phyloP scores from a whole-genome alignment of 2,888 invertebrate genomes.

The Lumbricus terrestris region DNA sequence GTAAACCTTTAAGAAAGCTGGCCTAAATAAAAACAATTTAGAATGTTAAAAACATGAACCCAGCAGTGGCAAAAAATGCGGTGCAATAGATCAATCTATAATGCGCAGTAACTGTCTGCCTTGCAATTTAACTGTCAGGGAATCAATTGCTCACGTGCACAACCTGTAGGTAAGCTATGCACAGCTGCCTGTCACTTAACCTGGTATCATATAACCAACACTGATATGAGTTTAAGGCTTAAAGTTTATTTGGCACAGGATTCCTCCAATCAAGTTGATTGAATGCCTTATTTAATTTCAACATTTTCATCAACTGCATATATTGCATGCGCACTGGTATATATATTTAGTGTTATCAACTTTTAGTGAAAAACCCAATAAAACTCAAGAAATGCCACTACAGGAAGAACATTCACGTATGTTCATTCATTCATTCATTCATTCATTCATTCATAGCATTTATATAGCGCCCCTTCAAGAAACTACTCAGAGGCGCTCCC shows the following conservation, averaged over 20 bases:
- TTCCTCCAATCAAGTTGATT: not conserved
- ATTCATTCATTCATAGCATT: too few species aligned
- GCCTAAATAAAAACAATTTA: conserved; percentile 30
- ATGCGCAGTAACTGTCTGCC: not conserved
- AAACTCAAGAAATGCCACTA: not conserved
- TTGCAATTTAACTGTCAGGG: not conserved
- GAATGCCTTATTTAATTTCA: not conserved
- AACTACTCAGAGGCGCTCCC: too few species aligned
- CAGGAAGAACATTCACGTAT: too few species aligned
- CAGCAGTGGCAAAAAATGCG: not conserved
- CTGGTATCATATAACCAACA: not conserved
- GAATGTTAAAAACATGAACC: not conserved
- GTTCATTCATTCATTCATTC: too few species aligned
- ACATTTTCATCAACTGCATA: not conserved
- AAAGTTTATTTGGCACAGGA: not conserved
- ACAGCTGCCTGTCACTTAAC: not conserved
- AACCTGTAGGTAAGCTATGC: not conserved
- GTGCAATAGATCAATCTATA: not conserved
- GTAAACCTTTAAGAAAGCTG: conserved; percentile 83
- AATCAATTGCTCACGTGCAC: not conserved
- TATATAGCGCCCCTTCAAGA: too few species aligned
- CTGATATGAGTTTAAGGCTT: not conserved
- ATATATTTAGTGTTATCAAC: not conserved
- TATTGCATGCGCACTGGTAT: not conserved
- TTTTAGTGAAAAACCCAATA: not conserved